phyloP scores from a whole-genome alignment of 2,888 invertebrate species.

The Sphaeridia pumilis region DNA sequence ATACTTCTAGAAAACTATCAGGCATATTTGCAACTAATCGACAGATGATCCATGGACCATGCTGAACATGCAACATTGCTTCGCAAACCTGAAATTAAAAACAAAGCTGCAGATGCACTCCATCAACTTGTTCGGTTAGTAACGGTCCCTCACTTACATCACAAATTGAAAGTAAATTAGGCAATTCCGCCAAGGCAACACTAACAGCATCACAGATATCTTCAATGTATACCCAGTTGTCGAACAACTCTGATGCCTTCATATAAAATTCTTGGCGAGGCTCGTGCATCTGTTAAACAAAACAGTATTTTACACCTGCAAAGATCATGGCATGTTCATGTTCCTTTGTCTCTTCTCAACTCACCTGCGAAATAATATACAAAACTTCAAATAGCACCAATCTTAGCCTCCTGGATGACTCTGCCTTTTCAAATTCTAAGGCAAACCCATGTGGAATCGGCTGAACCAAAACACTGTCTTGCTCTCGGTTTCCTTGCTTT shows the following conservation, averaged over 20 bases:
- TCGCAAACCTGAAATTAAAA: constrained; percentile 51
- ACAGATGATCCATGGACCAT: constrained; percentile 79
- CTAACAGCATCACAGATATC: constrained; percentile 90
- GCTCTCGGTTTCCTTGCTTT: constrained; percentile 61
- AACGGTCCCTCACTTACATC: constrained; percentile 46
- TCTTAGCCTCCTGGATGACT: constrained; percentile 73
- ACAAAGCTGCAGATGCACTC: too few relatives aligned
- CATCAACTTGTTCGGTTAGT: too few relatives aligned
- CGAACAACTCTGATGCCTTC: constrained; percentile 82
- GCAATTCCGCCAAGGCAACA: constrained; percentile 84
- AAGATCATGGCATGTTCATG: too few relatives aligned
- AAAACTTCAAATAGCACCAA: constrained; percentile 81
- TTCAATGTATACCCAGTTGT: constrained; percentile 87
- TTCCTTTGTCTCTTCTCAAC: constrained; percentile 31
- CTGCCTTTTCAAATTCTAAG: constrained; percentile 86
- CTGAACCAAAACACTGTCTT: constrained; percentile 70
- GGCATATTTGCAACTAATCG: constrained; percentile 90
- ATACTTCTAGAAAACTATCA: constrained; percentile 56
- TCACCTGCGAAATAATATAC: constrained; percentile 72
- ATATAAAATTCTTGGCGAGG: constrained; percentile 44
- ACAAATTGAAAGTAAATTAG: constrained; percentile 68
- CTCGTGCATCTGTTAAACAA: constrained; percentile 40
- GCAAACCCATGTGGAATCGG: constrained; percentile 72
- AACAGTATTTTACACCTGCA: too few relatives aligned
- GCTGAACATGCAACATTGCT: constrained; percentile 75